These are phyloP conservation scores for Halcyon malimbica DNA, from an alignment of 2,113 vertebrate genomes.

Conservation along the genomic window DNA sequence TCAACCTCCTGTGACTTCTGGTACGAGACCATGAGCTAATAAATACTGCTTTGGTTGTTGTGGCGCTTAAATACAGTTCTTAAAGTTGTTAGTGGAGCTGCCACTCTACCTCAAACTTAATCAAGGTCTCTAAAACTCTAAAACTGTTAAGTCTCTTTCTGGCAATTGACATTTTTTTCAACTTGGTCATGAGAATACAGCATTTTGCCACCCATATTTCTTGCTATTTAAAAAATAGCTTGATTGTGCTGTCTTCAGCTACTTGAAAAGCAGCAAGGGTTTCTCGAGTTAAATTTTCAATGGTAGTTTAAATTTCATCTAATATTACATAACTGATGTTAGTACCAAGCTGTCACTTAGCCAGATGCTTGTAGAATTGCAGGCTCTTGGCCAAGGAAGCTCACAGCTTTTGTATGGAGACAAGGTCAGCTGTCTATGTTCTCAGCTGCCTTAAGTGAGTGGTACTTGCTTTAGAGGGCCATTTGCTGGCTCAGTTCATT, in stretches of 20 bases:
- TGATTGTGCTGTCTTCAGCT: not conserved
- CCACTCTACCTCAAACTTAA: not conserved
- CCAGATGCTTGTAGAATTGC: constrained; percentile 43
- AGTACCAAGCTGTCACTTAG: constrained; percentile 36
- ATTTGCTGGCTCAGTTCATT: not conserved
- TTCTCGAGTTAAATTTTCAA: constrained; percentile 15
- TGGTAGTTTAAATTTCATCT: constrained; percentile 19
- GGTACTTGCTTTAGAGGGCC: not conserved
- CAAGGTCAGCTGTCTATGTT: constrained; percentile 23
- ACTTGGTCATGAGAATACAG: not conserved
- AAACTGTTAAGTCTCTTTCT: not conserved
- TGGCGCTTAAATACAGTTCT: not conserved
- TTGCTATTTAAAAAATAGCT: not conserved
- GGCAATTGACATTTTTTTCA: not conserved
- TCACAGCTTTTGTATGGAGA: not conserved
- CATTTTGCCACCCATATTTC: not conserved
- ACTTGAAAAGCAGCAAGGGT: not conserved
- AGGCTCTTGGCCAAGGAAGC: constrained; percentile 42
- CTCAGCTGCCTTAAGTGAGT: not conserved
- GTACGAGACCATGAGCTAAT: not conserved
- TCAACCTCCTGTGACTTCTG: not conserved
- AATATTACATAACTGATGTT: not conserved
- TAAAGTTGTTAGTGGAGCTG: not conserved
- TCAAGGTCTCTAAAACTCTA: not conserved
- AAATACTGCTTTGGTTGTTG: not conserved